Evolutionary conservation across 2,113 vertebrate species (phyloP).

Genomic region (Brienomyrus brachyistius): DNA sequence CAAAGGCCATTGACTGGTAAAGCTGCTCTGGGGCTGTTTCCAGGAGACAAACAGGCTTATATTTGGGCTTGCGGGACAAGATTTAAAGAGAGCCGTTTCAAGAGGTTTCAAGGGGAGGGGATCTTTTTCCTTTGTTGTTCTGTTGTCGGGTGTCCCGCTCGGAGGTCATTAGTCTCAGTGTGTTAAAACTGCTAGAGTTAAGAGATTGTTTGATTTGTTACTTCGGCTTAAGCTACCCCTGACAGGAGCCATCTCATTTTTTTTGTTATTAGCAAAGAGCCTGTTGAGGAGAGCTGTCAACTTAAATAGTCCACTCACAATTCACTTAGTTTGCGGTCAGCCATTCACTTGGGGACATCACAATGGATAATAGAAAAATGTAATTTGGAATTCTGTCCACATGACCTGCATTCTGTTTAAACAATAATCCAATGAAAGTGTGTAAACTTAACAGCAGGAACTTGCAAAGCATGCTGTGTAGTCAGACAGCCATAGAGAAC

Average conservation of each 20-base stretch:
- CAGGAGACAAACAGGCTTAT: background rate
- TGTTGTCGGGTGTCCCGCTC: background rate
- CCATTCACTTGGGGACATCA: background rate
- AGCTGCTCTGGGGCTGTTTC: background rate
- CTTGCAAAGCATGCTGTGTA: background rate
- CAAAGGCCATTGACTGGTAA: background rate
- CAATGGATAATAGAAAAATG: background rate
- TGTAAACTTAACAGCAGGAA: background rate
- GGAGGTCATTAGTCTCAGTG: background rate
- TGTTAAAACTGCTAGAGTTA: background rate
- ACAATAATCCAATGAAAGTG: slow-evolving; percentile 4
- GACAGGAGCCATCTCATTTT: background rate
- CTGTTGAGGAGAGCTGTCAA: background rate
- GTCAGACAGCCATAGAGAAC: background rate
- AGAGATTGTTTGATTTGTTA: background rate
- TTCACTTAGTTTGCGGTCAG: background rate
- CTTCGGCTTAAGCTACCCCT: background rate
- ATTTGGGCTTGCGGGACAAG: background rate
- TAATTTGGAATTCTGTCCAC: slow-evolving; percentile 6
- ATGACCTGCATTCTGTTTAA: background rate
- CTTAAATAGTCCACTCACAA: background rate
- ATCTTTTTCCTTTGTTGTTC: background rate
- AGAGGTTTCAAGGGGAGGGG: background rate
- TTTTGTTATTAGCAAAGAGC: slow-evolving; percentile 4
- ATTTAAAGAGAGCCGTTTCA: background rate